Percentiles rank a stretch among this genome's conserved stretches.
phyloP scores from a whole-genome alignment of 2,113 vertebrate genomes.

The Rattus rattus region DNA sequence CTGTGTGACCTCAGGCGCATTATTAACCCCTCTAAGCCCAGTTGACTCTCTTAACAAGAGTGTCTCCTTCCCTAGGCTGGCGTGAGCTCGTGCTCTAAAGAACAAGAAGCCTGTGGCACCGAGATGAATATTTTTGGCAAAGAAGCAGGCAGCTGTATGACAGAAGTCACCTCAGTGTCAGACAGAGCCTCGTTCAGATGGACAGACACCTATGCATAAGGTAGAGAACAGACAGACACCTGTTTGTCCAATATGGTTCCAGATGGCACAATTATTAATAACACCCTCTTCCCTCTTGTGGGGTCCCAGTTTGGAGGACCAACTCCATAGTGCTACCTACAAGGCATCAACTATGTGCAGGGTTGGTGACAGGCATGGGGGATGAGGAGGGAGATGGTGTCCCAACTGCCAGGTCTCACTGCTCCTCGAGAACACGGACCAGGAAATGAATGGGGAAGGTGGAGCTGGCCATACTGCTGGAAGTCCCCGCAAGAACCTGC shows the following conservation, averaged over 20 bases:
- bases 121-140: not conserved
- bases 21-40: not conserved
- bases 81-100: not conserved
- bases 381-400: not conserved
- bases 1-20: not conserved
- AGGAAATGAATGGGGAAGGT: not conserved
- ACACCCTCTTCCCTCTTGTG: not conserved
- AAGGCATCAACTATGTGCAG: not conserved
- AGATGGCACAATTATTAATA: not conserved
- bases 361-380: not conserved
- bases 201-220: not conserved
- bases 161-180: not conserved
- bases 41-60: not conserved
- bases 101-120: not conserved
- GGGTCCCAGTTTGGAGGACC: not conserved
- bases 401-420: not conserved
- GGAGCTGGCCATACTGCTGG: rapidly evolving
- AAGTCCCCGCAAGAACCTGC: not conserved
- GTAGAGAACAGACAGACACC: not conserved
- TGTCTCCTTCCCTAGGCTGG: not conserved
- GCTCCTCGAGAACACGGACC: not conserved
- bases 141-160: not conserved
- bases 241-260: not conserved
- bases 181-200: not conserved
- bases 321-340: not conserved